Percentiles rank a stretch among this genome's conserved stretches.
Conservation (phyloP, 2,113 vertebrate species). For the Nansenia antarctica region DNA sequence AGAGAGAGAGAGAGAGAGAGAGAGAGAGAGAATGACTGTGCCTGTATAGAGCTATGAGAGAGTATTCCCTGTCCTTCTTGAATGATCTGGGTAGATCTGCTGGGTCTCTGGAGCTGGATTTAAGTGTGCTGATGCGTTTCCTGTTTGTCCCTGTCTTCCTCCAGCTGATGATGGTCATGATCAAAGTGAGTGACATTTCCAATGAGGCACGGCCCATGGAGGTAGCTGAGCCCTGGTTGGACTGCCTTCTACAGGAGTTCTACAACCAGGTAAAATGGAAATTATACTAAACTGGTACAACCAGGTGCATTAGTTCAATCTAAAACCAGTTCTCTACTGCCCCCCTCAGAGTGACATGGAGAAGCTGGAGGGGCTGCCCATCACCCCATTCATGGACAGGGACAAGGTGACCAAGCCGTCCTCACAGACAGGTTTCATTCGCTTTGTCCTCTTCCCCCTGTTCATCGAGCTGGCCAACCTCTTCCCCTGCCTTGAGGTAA, state of each 20-base stretch:
- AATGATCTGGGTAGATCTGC: not conserved
- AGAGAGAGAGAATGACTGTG: too few species aligned
- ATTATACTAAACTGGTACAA: not conserved
- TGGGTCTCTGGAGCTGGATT: not conserved
- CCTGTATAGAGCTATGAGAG: not conserved
- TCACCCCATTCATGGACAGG: slow-evolving; percentile 81
- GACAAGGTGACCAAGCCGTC: slow-evolving; percentile 80
- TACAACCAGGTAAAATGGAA: slow-evolving; percentile 74
- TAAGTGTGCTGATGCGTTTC: not conserved
- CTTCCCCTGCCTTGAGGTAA: slow-evolving; percentile 78
- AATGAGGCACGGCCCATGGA: slow-evolving; percentile 80
- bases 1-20: too few species aligned
- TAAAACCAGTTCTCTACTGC: not conserved
- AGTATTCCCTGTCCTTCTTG: not conserved
- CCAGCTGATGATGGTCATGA: slow-evolving; percentile 78
- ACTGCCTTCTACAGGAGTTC: slow-evolving; percentile 82
- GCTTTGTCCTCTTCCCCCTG: slow-evolving; percentile 77
- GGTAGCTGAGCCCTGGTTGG: slow-evolving; percentile 81
- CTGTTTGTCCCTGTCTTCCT: not conserved
- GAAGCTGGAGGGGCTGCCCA: slow-evolving; percentile 80
- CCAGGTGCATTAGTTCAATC: not conserved
- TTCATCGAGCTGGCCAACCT: slow-evolving; percentile 79
- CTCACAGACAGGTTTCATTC: slow-evolving; percentile 80
- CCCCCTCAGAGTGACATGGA: slow-evolving; percentile 76
- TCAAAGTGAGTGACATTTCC: slow-evolving; percentile 82